Percentiles rank a stretch among this genome's conserved stretches.
Evolutionary conservation across 2,888 invertebrate genomes (phyloP).

Genomic region (Apamea epomidion): DNA sequence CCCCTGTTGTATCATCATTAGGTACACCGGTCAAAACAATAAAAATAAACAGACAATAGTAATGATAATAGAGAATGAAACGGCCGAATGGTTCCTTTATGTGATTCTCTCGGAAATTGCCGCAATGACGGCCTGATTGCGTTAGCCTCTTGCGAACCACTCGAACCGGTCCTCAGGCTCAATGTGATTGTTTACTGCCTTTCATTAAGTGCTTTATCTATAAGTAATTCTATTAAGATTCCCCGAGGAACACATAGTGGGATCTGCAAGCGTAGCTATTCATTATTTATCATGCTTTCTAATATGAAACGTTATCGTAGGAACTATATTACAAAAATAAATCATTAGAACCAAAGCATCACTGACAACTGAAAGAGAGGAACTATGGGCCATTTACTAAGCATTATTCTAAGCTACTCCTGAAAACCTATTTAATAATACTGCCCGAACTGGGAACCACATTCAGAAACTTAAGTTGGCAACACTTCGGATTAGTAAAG

Average conservation of each 20-base stretch:
- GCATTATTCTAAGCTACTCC: constrained; percentile 16
- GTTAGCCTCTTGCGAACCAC: constrained; percentile 75
- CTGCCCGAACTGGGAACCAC: background rate
- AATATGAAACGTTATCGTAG: background rate
- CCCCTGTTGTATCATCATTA: background rate
- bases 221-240: constrained; percentile 54
- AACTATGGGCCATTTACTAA: constrained; percentile 27
- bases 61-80: constrained; percentile 69
- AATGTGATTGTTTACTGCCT: constrained; percentile 71
- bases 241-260: constrained; percentile 11
- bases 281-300: constrained; percentile 9
- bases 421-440: constrained; percentile 50
- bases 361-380: constrained; percentile 21
- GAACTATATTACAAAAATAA: background rate
- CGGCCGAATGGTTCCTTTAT: constrained; percentile 74
- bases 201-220: constrained; percentile 68
- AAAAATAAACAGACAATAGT: constrained; percentile 74
- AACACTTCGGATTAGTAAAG: constrained; percentile 38
- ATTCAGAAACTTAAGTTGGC: constrained; percentile 22
- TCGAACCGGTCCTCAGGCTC: constrained; percentile 69
- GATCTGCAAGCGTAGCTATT: background rate
- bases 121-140: constrained; percentile 79
- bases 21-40: constrained; percentile 52
- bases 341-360: background rate
- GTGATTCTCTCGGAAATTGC: constrained; percentile 80